Evolutionary conservation across 1,140 invertebrate species (phyloP), one percentile per base, ranked within the genome.

Genomic region (Coelopa frigida): DNA sequence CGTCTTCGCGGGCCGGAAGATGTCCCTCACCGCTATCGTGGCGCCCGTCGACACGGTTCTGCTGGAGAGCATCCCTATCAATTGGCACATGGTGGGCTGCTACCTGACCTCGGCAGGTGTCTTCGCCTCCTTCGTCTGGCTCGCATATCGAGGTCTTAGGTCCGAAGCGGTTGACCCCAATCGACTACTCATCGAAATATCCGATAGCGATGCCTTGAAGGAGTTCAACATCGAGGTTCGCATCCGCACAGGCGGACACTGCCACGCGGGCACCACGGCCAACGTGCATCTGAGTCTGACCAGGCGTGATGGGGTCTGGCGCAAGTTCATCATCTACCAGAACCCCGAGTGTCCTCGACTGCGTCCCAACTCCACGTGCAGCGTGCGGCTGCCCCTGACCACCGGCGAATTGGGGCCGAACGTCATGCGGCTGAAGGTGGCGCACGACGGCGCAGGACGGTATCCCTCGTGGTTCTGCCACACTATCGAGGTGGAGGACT

Each of bases 391-490:
- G 11, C 32, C 29, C n/a, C 31, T 50, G 5, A n/a, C n/a, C n/a
- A 36, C 10, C 14, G 26, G 35, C 11, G 17, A 21, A 20, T 15
- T 31, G n/a, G n/a, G 42, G 2, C n/a, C n/a, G n/a, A n/a, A n/a
- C n/a, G n/a, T n/a, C n/a, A 8, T 38, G 4, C 12, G 37, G 32
- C 14, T 50, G 1, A 24, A 10, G 26, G 38, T 50, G 14, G 15
- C 20, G 5, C 39, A 37, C 22, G 44, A 46, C 15, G 36, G 39
- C 5, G 10, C 10, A 12, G 49, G 49, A 3, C 38, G 49, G 11
- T 50, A 43, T 32, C 49, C 49, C 5, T 37, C 21, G 6, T 50
- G 49, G 49, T 50, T 27, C 43, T 50, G 44, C 17, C 44, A 35
- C 15, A 22, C 18, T 10, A 44, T 49, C 2, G 15, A 32, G 3